Evolutionary conservation across 2,888 invertebrate species (phyloP), one percentile per base, ranked within the genome.

Genomic region (Xiphydria camelus): DNA sequence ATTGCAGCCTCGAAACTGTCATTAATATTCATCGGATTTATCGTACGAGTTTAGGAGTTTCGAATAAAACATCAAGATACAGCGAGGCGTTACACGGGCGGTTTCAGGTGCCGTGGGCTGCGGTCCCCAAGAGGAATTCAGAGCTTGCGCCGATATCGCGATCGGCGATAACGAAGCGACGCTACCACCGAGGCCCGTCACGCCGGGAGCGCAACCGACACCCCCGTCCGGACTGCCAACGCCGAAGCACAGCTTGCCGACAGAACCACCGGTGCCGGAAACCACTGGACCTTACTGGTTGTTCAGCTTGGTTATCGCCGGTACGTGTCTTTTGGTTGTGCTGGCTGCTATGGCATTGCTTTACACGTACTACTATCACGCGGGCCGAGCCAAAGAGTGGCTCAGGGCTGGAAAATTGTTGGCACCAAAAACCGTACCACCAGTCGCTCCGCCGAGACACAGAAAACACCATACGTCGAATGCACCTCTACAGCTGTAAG

Each of bases 61-160:
- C 10, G 2, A 26, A 26, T 10, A 26, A 26, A 26, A 26, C 10
- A 26, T 26, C n/a, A n/a, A n/a, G n/a, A n/a, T n/a, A n/a, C n/a
- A n/a, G n/a, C n/a, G n/a, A n/a, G n/a, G n/a, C n/a, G n/a, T n/a
- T n/a, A n/a, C n/a, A n/a, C n/a, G n/a, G n/a, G n/a, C 26, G 2
- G n/a, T 49, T 35, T 6, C 83, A 34, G 89, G 87, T 21, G 87
- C 86, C 0, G 87, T 93, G 1, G 93, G 93, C 0, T 93, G 93
- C 66, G 93, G 93, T 0, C 88, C 88, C 0, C 93, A 93, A 68
- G 93, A 93, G 70, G 91, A 92, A 66, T 93, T 93, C 65, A 81
- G 92, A 14, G 88, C 89, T 0, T 92, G 92, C 58, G 86, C 92
- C 0, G 92, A 93, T 64, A 85, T 91, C 32, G 80, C 86, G 10